These are phyloP conservation scores for Caretta caretta DNA, from an alignment of 2,113 vertebrate genomes.

Conservation along the genomic window DNA sequence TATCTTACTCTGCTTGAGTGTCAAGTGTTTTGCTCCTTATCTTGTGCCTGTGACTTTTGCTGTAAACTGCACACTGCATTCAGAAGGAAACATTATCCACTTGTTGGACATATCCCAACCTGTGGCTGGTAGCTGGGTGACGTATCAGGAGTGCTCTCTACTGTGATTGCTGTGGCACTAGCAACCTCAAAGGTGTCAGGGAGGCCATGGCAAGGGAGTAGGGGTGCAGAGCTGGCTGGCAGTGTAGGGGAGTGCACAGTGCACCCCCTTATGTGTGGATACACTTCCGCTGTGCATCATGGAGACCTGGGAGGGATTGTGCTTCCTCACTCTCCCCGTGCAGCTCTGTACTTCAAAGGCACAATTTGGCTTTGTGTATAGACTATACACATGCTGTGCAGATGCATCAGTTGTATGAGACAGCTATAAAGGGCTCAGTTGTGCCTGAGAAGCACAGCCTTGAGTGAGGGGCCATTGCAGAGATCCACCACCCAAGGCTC, in stretches of 20 bases:
- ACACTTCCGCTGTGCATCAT: background rate
- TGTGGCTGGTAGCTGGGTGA: rapidly evolving
- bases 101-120: background rate
- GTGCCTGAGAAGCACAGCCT: background rate
- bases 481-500: rapidly evolving
- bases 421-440: background rate
- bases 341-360: background rate
- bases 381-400: background rate
- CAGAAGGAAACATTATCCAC: background rate
- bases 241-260: background rate
- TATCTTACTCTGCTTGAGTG: background rate
- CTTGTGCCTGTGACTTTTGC: background rate
- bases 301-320: background rate
- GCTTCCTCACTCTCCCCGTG: background rate
- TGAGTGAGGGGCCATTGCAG: background rate
- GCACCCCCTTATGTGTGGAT: background rate
- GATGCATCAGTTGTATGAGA: background rate
- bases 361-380: background rate
- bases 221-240: background rate
- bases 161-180: rapidly evolving
- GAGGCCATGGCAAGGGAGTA: background rate
- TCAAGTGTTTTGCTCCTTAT: background rate
- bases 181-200: background rate
- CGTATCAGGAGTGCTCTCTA: rapidly evolving
- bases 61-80: rapidly evolving